Evolutionary conservation across 2,888 invertebrate species (phyloP).

Genomic region (Clepsis dumicolana): DNA sequence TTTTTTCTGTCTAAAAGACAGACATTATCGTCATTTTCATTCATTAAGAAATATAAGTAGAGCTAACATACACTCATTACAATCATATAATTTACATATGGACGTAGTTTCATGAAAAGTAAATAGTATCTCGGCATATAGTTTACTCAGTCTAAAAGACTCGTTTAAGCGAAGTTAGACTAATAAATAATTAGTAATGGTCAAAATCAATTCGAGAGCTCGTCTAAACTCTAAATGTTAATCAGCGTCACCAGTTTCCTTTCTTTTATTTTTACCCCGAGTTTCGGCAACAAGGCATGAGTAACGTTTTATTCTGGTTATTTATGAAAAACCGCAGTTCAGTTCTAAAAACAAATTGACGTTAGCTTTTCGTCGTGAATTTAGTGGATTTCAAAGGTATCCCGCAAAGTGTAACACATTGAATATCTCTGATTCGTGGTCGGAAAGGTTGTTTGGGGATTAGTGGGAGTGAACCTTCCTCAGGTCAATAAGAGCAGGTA

Average conservation of each 20-base stretch:
- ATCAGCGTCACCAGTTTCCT: slow-evolving; percentile 34
- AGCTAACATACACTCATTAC: not conserved
- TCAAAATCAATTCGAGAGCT: slow-evolving; percentile 22
- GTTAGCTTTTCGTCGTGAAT: slow-evolving; percentile 13
- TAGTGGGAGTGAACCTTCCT: slow-evolving; percentile 65
- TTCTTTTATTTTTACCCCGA: slow-evolving; percentile 32
- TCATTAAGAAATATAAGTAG: not conserved
- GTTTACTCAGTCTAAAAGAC: not conserved
- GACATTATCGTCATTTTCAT: slow-evolving; percentile 35
- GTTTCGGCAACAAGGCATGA: slow-evolving; percentile 30
- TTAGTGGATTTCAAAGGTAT: slow-evolving; percentile 32
- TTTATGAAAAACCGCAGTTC: slow-evolving; percentile 10
- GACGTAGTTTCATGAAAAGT: not conserved
- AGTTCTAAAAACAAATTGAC: slow-evolving; percentile 2
- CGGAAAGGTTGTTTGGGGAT: slow-evolving; percentile 68
- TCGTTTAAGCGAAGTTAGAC: not conserved
- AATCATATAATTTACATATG: not conserved
- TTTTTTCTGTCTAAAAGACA: slow-evolving; percentile 48
- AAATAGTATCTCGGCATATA: not conserved
- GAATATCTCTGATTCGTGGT: slow-evolving; percentile 77
- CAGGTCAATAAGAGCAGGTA: slow-evolving; percentile 70
- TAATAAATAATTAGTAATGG: slow-evolving; percentile 1
- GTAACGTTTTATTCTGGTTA: slow-evolving; percentile 25
- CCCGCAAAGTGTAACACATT: slow-evolving; percentile 44
- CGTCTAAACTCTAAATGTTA: slow-evolving; percentile 35